phyloP scores from a whole-genome alignment of 2,113 vertebrate genomes.

The Trichechus manatus region DNA sequence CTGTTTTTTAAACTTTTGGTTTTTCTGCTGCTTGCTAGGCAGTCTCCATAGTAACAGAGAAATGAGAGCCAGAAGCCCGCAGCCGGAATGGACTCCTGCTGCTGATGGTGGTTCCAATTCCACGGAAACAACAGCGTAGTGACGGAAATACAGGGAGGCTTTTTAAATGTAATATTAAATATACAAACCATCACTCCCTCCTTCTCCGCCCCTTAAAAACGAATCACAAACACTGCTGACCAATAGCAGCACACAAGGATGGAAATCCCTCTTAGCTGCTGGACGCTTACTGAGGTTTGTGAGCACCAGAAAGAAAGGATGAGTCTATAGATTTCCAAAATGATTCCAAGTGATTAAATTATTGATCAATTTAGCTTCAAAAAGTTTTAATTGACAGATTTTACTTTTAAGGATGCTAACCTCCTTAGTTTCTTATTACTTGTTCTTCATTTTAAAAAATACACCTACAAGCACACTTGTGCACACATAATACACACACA shows the following conservation, averaged over 20 bases:
- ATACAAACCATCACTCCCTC: background rate
- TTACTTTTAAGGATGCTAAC: background rate
- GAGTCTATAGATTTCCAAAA: background rate
- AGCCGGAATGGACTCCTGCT: slow-evolving; percentile 48
- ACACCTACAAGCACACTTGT: background rate
- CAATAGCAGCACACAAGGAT: background rate
- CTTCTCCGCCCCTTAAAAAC: slow-evolving; percentile 4
- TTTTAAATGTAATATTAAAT: slow-evolving; percentile 7
- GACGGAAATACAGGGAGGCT: background rate
- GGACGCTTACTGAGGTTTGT: background rate
- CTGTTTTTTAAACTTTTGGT: slow-evolving; percentile 64
- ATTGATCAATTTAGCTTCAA: background rate
- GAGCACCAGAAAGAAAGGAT: background rate
- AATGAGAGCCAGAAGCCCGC: slow-evolving; percentile 69
- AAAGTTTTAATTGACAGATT: background rate
- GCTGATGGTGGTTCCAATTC: slow-evolving; percentile 57
- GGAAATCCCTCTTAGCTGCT: background rate
- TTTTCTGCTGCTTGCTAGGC: slow-evolving; percentile 56
- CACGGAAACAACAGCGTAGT: slow-evolving; percentile 65
- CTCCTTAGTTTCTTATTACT: slow-evolving; percentile 7
- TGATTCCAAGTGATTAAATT: background rate
- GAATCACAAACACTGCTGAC: background rate
- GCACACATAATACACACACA: no score
- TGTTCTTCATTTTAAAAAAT: slow-evolving; percentile 13
- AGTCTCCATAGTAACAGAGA: slow-evolving; percentile 76